phyloP scores from a whole-genome alignment of 2,113 vertebrate species.

The Morone saxatilis region DNA sequence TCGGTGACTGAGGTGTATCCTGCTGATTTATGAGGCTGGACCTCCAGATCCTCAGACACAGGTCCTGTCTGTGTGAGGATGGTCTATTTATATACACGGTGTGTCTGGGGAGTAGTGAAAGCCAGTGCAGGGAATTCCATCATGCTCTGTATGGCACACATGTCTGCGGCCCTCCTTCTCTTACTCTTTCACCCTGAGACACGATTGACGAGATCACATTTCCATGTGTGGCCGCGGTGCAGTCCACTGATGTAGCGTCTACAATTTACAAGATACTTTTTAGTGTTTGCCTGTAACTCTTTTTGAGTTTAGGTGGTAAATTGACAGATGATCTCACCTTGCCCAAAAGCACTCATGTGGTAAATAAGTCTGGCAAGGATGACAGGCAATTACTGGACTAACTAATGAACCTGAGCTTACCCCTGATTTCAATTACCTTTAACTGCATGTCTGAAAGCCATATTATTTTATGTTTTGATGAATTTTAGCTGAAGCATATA shows the following conservation, averaged over 20 bases:
- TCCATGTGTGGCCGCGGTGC: conserved; percentile 55
- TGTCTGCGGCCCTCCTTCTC: conserved; percentile 54
- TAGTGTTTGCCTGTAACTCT: conserved; percentile 41
- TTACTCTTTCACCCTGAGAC: conserved; percentile 62
- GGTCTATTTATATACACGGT: conserved; percentile 76
- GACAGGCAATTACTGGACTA: conserved; percentile 9
- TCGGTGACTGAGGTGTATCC: conserved; percentile 67
- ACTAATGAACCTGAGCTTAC: not conserved
- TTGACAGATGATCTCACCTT: conserved; percentile 35
- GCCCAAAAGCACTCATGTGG: conserved; percentile 6
- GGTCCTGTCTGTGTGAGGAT: conserved; percentile 63
- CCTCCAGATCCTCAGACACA: conserved; percentile 60
- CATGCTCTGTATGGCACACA: conserved; percentile 62
- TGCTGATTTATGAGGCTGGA: conserved; percentile 72
- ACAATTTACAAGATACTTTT: conserved; percentile 59
- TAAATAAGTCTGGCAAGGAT: not conserved
- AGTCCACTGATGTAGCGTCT: conserved; percentile 41
- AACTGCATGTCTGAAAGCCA: not conserved
- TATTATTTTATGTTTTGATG: conserved; percentile 3
- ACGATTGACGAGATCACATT: conserved; percentile 64
- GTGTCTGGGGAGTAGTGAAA: conserved; percentile 71
- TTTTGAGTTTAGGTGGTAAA: conserved; percentile 42
- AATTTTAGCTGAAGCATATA: conserved; percentile 2
- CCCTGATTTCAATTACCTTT: conserved; percentile 1
- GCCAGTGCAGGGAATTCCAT: conserved; percentile 67